These are phyloP conservation scores for Arvicola amphibius DNA, from an alignment of 2,797 vertebrate genomes.

Conservation along the genomic window DNA sequence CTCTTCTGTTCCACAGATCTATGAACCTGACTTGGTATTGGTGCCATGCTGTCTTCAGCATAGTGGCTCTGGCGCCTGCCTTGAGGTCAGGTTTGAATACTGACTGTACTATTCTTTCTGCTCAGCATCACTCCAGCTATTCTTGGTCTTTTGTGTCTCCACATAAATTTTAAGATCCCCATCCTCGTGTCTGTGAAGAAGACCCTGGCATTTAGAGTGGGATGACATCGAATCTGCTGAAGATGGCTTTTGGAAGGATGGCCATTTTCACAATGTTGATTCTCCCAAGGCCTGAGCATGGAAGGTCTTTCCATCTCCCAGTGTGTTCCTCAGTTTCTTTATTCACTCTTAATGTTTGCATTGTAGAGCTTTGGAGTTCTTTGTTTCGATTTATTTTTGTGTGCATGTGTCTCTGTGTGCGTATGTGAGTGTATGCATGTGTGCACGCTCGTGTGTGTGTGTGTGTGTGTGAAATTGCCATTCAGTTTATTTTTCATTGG, in stretches of 20 bases:
- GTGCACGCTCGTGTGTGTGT: neutral
- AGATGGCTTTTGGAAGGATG: neutral
- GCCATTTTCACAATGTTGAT: neutral
- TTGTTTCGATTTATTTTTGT: neutral
- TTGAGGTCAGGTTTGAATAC: neutral
- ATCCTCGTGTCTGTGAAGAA: neutral
- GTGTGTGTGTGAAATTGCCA: neutral
- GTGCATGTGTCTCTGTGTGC: too few species aligned
- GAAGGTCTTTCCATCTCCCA: neutral
- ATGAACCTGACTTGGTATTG: neutral
- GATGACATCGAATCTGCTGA: neutral
- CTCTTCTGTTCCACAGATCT: neutral
- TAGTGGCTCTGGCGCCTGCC: fast-evolving
- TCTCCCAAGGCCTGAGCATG: neutral
- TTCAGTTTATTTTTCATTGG: neutral
- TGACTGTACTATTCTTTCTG: neutral
- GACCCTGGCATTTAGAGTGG: neutral
- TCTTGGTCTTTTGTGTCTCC: neutral
- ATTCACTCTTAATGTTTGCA: neutral
- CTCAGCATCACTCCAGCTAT: neutral
- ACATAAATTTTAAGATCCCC: neutral
- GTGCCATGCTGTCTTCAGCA: too few species aligned
- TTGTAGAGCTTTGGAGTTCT: neutral
- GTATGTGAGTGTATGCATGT: neutral
- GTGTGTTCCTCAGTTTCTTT: neutral